These are phyloP conservation scores for Chalcis sispes DNA, from an alignment of 2,888 invertebrate genomes.

Conservation along the genomic window DNA sequence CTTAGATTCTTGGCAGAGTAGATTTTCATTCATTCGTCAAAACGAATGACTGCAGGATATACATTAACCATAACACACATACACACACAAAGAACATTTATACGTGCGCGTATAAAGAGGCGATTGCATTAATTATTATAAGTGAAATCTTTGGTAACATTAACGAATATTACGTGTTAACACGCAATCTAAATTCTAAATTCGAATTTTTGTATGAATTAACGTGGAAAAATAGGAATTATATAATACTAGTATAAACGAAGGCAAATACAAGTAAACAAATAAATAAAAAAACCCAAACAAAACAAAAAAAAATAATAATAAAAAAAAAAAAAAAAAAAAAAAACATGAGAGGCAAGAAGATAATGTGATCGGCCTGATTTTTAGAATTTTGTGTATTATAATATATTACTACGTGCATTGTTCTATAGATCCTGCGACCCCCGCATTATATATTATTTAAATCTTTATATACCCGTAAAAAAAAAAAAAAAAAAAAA, in stretches of 20 bases:
- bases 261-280: background rate
- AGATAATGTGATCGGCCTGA: slow-evolving; percentile 54
- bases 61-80: too few relatives aligned
- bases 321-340: background rate
- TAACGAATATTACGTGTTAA: slow-evolving; percentile 13
- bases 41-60: slow-evolving; percentile 41
- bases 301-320: slow-evolving; percentile 1
- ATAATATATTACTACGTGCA: slow-evolving; percentile 33
- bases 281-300: slow-evolving; percentile 22
- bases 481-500: slow-evolving; percentile 37
- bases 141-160: slow-evolving; percentile 14
- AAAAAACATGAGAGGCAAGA: background rate
- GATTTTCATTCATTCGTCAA: slow-evolving; percentile 28
- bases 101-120: slow-evolving; percentile 29
- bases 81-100: slow-evolving; percentile 38
- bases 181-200: slow-evolving; percentile 41
- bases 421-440: slow-evolving; percentile 55
- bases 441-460: slow-evolving; percentile 48
- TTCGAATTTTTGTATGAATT: slow-evolving; percentile 41
- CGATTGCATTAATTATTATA: slow-evolving; percentile 40
- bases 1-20: slow-evolving; percentile 39
- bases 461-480: slow-evolving; percentile 45
- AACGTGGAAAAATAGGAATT: slow-evolving; percentile 22
- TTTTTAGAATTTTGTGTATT: slow-evolving; percentile 52
- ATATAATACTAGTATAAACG: too few relatives aligned